Base-by-base conservation (phyloP, 2,888 invertebrate genomes). In the Phalera bucephala region DNA sequence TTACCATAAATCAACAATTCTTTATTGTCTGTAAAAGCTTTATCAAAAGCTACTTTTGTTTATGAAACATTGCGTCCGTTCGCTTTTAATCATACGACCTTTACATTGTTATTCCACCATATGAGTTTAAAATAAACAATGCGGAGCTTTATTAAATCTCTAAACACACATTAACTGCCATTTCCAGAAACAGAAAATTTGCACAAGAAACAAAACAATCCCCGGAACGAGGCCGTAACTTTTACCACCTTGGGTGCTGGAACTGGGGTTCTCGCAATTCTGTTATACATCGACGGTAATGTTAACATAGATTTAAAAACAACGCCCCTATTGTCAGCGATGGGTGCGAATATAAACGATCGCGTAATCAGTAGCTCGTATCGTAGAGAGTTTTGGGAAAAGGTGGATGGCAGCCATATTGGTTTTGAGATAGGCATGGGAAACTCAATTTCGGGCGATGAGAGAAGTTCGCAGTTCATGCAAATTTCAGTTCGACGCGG, bases 401-500 rank as follows among this genome's bases (percentile, higher is more conserved):
- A 38, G 38, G 48, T 38, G 3, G 35, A 47, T 45, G 31, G 41
- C 45, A 43, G 58, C 69, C 72, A 73, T 73, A 76, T 72, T 75
- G 70, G 72, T 70, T 76, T 69, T 44, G 43, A 54, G 40, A 49
- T 50, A 56, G 57, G 65, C 53, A 64, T 47, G 59, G 48, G 49
- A 69, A 66, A 71, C 72, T 64, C 73, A 71, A 74, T 76, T 73
- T 69, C 46, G 61, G 38, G 52, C 53, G 57, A 43, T 54, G 46
- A 45, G 53, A 51, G 49, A 55, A 44, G 45, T 40, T 52, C 59
- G 48, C 52, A 58, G 59, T 60, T 57, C 66, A 75, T 76, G 75
- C 64, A 72, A 75, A 77, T 74, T 52, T 53, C 38, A 52, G 47
- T 44, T 14, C 57, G 36, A 45, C 50, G 53, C 51, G 50, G 60